These are phyloP conservation scores for Zaprionus gabonicus DNA, from an alignment of 1,140 invertebrate species.

Conservation along the genomic window DNA sequence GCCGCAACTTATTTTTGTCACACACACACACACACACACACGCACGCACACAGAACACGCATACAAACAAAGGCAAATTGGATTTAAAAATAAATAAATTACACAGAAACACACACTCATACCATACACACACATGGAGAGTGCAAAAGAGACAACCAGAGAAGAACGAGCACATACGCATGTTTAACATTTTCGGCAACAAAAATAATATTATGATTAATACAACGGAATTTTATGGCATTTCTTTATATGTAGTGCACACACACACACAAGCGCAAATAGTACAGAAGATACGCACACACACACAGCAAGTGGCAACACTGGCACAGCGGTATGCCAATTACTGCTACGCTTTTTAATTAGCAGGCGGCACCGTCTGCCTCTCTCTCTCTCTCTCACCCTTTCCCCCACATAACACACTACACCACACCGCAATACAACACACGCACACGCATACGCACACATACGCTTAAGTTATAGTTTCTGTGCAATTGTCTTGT, in stretches of 20 bases:
- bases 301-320: conserved; percentile 54
- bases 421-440: conserved; percentile 6
- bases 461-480: conserved; percentile 33
- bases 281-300: conserved; percentile 32
- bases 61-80: conserved; percentile 48
- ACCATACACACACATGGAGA: neutral
- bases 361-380: conserved; percentile 51
- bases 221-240: conserved; percentile 58
- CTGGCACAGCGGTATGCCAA: conserved; percentile 68
- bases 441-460: neutral
- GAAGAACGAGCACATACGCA: conserved; percentile 11
- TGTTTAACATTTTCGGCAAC: conserved; percentile 53
- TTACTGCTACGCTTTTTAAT: conserved; percentile 81
- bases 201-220: conserved; percentile 79
- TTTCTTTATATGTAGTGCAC: conserved; percentile 33
- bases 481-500: conserved; percentile 52
- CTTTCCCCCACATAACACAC: conserved; percentile 9
- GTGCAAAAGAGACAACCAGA: conserved; percentile 11
- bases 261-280: neutral
- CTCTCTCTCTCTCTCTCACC: neutral
- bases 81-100: conserved; percentile 83
- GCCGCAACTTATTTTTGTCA: conserved; percentile 74
- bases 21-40: conserved; percentile 47
- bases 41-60: conserved; percentile 21
- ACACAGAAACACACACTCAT: conserved; percentile 53